Evolutionary conservation across 2,797 vertebrate species (phyloP), one percentile per base, ranked within the genome.

Genomic region (Pampus argenteus): DNA sequence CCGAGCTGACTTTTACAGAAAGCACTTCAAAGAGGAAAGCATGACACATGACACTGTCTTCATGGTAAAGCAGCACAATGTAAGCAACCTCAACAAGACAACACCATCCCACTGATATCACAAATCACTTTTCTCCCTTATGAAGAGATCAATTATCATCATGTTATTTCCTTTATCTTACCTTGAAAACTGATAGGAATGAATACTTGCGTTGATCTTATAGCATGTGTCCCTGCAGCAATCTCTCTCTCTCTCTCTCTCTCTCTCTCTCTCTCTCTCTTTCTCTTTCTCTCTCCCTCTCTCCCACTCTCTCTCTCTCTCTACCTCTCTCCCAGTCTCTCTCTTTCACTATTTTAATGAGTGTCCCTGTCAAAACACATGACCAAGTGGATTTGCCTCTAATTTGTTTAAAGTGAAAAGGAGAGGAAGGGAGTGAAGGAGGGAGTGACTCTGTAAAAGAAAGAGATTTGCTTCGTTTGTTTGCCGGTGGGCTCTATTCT

Each of bases 381-480:
- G 92, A 93, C 91, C 87, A 15, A 85, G 79, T 79, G 78, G 74
- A 92, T 95, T 95, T 95, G 94, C 92, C 72, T 95, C 88, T 93
- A 86, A 95, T 95, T 95, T 95, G 94, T 91, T 90, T 95, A 85
- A 91, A 86, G 86, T 86, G 83, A 90, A 84, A 86, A 81, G 84
- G 74, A 79, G 78, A 83, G 86, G 78, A 86, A 67, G 82, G 74
- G 79, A 88, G 64, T 31, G 76, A 83, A 83, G 58, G 79, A 87
- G 81, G 83, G 82, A 87, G 86, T 75, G 79, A 87, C 76, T 79
- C 64, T n/a, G n/a, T 58, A 68, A 66, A 81, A 78, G 73, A 79
- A 83, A 85, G 49, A 81, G 73, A 86, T 88, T 83, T 79, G 52
- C 78, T 90, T 84, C 66, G 66, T 71, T 82, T 70, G 77, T 69